These are phyloP conservation scores for Trichosurus vulpecula DNA, from an alignment of 2,797 vertebrate species.

Conservation along the genomic window DNA sequence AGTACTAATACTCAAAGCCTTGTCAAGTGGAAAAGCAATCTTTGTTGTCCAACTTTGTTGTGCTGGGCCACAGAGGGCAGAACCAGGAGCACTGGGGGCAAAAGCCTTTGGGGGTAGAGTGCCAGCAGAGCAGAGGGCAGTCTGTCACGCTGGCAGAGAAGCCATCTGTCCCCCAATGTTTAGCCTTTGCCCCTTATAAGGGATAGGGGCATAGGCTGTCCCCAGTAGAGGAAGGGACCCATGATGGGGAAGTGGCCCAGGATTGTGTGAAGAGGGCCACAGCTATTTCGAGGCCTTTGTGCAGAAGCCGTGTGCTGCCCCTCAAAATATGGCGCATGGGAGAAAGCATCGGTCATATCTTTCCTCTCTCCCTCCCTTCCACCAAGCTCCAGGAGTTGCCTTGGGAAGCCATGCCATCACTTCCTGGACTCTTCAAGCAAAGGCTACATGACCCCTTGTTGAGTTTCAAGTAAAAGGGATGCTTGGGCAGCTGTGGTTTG, in stretches of 20 bases:
- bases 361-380: not conserved
- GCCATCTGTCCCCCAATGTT: not conserved
- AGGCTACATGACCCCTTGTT: not conserved
- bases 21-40: not conserved
- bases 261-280: not conserved
- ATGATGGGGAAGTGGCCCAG: not conserved
- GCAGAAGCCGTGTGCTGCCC: not conserved
- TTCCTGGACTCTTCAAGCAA: not conserved
- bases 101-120: not conserved
- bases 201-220: not conserved
- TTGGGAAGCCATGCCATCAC: not conserved
- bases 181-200: not conserved
- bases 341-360: not conserved
- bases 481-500: not conserved
- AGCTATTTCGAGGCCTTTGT: not conserved
- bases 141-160: not conserved
- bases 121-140: not conserved
- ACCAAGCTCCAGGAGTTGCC: not conserved
- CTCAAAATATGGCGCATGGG: not conserved
- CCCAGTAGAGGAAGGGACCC: too few relatives aligned
- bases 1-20: not conserved
- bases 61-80: not conserved
- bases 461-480: not conserved
- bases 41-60: not conserved
- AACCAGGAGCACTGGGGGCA: not conserved